A percentile compares a stretch with the other conserved stretches of the same genome.
These are phyloP conservation scores for Heliangelus exortis DNA, from an alignment of 2,797 vertebrate species.

Conservation along the genomic window DNA sequence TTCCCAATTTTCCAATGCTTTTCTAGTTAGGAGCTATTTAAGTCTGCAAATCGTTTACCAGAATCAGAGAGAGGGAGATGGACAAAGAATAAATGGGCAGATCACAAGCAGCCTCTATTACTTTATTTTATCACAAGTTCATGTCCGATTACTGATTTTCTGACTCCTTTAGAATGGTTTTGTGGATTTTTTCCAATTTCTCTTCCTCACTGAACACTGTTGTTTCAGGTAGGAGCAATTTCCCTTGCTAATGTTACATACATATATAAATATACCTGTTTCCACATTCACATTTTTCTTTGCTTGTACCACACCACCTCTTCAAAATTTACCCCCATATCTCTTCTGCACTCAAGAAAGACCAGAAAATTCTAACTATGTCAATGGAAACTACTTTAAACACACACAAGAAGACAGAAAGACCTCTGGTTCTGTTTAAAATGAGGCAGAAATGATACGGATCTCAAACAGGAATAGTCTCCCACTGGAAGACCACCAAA, in stretches of 20 bases:
- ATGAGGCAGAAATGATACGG: not conserved
- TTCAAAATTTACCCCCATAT: not conserved
- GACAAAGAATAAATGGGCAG: not conserved
- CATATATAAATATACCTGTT: not conserved
- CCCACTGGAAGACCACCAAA: not conserved
- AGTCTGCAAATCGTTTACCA: not conserved
- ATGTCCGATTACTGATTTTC: not conserved
- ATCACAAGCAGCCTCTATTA: not conserved
- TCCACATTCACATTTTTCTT: not conserved
- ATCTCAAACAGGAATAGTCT: not conserved
- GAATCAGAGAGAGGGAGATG: not conserved
- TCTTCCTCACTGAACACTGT: not conserved
- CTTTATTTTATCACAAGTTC: not conserved
- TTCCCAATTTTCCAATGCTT: not conserved
- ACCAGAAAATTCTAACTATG: not conserved
- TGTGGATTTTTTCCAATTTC: rapidly evolving
- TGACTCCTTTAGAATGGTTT: not conserved
- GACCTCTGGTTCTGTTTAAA: not conserved
- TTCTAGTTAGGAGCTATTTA: not conserved
- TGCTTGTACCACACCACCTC: not conserved
- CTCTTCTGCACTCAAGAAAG: not conserved
- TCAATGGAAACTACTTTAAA: not conserved
- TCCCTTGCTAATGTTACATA: not conserved
- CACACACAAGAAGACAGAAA: not conserved
- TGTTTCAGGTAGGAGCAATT: not conserved